A percentile compares a stretch with the other conserved stretches of the same genome.
phyloP scores from a whole-genome alignment of 2,797 vertebrate species.

The Sebastes trivittatus region DNA sequence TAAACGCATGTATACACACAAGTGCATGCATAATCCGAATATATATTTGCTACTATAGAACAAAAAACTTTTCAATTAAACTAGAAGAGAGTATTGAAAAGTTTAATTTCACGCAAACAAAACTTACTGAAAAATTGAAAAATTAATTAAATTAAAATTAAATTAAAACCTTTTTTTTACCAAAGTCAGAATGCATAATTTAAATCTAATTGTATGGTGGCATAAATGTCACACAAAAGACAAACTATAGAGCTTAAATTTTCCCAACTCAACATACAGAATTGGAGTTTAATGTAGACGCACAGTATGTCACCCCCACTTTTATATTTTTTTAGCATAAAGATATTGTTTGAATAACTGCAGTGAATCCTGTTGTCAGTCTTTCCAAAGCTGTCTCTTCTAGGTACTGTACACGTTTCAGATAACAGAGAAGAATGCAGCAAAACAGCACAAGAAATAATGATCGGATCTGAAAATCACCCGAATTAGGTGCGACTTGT shows the following conservation, averaged over 20 bases:
- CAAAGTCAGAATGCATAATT: not conserved
- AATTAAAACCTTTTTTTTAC: not conserved
- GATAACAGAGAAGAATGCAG: not conserved
- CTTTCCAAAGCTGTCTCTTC: not conserved
- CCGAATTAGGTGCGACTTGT: slow-evolving; percentile 63
- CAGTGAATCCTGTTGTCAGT: not conserved
- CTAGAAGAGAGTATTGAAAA: not conserved
- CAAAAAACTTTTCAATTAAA: not conserved
- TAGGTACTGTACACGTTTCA: not conserved
- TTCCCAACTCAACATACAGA: not conserved
- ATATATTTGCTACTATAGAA: not conserved
- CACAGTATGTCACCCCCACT: not conserved
- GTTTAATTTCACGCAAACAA: not conserved
- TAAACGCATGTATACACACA: not conserved
- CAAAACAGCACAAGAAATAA: slow-evolving; percentile 36
- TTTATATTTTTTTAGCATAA: no score
- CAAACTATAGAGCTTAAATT: not conserved
- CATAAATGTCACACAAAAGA: not conserved
- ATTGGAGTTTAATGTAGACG: not conserved
- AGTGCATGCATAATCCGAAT: not conserved
- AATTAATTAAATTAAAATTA: no score
- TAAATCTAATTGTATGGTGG: not conserved
- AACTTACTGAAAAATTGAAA: not conserved
- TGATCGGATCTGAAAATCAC: slow-evolving; percentile 53
- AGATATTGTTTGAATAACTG: not conserved